Base-by-base conservation (phyloP, 23 tunicate species). In the Trididemnum nubilum region DNA sequence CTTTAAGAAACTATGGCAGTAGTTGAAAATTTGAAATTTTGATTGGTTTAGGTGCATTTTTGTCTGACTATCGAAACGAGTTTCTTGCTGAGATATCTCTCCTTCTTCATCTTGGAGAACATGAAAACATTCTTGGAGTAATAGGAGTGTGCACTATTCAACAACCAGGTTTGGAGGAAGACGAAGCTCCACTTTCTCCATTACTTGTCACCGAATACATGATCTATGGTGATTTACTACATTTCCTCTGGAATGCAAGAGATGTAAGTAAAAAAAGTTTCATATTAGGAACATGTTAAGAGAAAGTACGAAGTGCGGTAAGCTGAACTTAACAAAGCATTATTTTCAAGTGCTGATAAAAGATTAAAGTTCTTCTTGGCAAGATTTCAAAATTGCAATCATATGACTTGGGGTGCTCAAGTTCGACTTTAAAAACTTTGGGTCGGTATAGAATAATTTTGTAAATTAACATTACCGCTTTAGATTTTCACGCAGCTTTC, bases 141-240 rank as follows among this genome's bases (percentile, higher is more conserved):
- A 84, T 89, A 1, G 95, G 95, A 32, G 76, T 79, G 19, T 84
- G 95, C 51, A 65, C 95, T 1, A 50, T 36, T 30, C 71, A 61
- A 51, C n/a, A 59, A 19, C 29, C 36, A 35, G 33, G 32, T 32
- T 12, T 1, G n/a, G 25, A 15, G 1, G 76, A 39, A 0, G 39
- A 36, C 3, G 69, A 58, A 19, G n/a, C n/a, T n/a, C 58, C 2
- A 3, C 7, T 35, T 1, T 63, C 81, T 36, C 85, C 87, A 0
- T 50, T 83, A 0, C 59, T 89, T 12, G 57, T 89, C 36, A 84
- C 84, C 2, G 85, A 89, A 50, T 85, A 35, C 66, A 80, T 84
- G 95, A 59, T 58, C 22, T 89, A 84, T 69, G 95, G 95, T 0
- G 95, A 89, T 34, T 78, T 89, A 23, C 71, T 83, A 50, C 87